Base-by-base conservation (phyloP, 2,113 vertebrate genomes). In the Petrocephalus zakoni region DNA sequence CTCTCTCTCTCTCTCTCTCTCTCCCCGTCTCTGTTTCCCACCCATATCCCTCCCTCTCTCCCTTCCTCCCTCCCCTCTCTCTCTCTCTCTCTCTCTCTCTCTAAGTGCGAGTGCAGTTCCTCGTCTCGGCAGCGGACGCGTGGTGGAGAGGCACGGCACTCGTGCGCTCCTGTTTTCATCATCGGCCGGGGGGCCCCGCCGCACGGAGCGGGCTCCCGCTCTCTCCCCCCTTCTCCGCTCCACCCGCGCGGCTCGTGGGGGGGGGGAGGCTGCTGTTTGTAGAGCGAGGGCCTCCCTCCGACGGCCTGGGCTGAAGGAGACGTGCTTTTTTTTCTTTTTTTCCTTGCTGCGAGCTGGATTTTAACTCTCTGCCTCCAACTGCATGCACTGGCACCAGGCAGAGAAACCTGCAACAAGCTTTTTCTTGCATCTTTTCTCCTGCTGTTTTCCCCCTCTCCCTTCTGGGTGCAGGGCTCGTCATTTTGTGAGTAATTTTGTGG, bases 201-300 rank as follows among this genome's bases (percentile, higher is more conserved):
- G 94, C 94, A 90, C 91, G 93, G 92, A 89, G 89, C 93, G 88
- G 93, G 56, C 91, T 87, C 88, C 87, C 29, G 22, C 89, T 53
- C 87, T 15, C 90, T 93, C 93, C 91, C 93, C 92, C 93, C 91
- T 92, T 92, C 88, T 92, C 88, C 86, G 90, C 92, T 68, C 91
- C 42, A 91, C 90, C 92, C 93, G 94, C 94, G 95, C 94, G 92
- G 93, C 95, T 95, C 93, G 90, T 94, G 94, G 93, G 95, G 95
- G 95, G 94, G 52, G 34, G 55, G 88, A 53, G 89, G 94, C 93
- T 94, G 94, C 92, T 93, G 95, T 96, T 96, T 95, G 95, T 95
- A 95, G 95, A 94, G 94, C 94, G 95, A 96, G 96, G 95, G 96
- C 97, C 96, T 97, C 96, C 96, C 95, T 94, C 95, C 93, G 93